Percentiles rank a stretch among this genome's conserved stretches.
phyloP scores from a whole-genome alignment of 1,140 invertebrate species.

The Caenorhabditis inopinata region DNA sequence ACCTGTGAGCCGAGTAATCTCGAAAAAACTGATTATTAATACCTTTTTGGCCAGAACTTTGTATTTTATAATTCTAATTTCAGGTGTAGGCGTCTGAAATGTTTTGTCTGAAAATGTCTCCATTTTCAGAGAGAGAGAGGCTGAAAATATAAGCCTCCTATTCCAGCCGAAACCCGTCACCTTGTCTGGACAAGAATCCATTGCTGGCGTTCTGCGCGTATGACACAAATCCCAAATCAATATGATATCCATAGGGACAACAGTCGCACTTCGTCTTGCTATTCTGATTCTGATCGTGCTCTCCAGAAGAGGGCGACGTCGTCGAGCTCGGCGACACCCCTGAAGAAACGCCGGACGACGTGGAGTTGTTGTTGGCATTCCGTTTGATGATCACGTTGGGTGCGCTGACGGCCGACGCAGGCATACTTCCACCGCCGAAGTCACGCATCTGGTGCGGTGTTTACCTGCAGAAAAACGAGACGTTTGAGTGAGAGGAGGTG shows the following conservation, averaged over 20 bases:
- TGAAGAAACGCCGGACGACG: not conserved
- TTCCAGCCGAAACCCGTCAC: not conserved
- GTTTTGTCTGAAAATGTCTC: too few species aligned
- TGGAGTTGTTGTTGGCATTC: not conserved
- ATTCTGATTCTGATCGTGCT: slow-evolving; percentile 17
- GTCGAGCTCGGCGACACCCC: not conserved
- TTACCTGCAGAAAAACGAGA: not conserved
- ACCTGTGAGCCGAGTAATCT: too few species aligned
- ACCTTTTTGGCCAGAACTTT: too few species aligned
- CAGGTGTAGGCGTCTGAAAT: too few species aligned
- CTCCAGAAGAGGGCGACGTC: not conserved
- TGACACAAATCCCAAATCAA: slow-evolving; percentile 68
- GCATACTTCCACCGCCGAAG: not conserved
- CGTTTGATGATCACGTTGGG: not conserved
- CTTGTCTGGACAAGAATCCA: slow-evolving; percentile 1
- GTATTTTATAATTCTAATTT: too few species aligned
- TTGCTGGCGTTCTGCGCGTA: slow-evolving; percentile 63
- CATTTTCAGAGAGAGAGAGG: too few species aligned
- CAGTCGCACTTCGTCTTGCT: slow-evolving; percentile 63
- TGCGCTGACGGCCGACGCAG: not conserved
- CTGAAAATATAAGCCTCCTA: too few species aligned
- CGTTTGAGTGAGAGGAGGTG: not conserved
- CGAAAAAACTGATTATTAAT: too few species aligned
- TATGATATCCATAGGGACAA: slow-evolving; percentile 69
- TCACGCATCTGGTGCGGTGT: not conserved